phyloP scores from a whole-genome alignment of 2,113 vertebrate genomes.

The Egretta garzetta region DNA sequence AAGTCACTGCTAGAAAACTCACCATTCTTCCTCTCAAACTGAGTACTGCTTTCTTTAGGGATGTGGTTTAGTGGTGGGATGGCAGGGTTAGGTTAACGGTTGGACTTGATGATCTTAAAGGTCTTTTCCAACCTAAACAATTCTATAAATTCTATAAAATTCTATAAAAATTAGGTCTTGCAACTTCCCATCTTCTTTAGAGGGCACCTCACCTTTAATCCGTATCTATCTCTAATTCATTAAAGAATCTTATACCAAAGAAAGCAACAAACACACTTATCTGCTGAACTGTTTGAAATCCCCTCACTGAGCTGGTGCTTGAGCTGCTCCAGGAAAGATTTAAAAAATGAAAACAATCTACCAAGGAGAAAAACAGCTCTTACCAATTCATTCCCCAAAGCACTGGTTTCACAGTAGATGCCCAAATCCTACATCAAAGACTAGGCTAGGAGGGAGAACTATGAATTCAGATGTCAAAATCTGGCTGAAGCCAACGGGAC shows the following conservation, averaged over 20 bases:
- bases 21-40: neutral
- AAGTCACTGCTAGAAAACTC: neutral
- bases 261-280: neutral
- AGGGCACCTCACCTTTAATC: neutral
- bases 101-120: no score
- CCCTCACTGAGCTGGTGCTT: neutral
- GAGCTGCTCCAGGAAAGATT: neutral
- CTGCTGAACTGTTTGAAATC: neutral
- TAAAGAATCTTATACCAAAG: neutral
- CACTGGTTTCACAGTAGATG: neutral
- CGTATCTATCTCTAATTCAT: neutral
- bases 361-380: neutral
- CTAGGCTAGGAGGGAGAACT: neutral
- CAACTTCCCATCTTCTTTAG: neutral
- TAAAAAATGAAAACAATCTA: neutral
- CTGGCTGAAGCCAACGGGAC: neutral
- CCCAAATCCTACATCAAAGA: neutral
- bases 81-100: no score
- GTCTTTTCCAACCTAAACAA: no score
- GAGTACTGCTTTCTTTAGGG: neutral
- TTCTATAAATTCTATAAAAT: no score
- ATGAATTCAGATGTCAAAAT: neutral
- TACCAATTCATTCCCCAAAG: neutral
- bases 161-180: neutral
- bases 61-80: no score